Base-by-base conservation (phyloP, 2,888 invertebrate species). In the Blera fallax region DNA sequence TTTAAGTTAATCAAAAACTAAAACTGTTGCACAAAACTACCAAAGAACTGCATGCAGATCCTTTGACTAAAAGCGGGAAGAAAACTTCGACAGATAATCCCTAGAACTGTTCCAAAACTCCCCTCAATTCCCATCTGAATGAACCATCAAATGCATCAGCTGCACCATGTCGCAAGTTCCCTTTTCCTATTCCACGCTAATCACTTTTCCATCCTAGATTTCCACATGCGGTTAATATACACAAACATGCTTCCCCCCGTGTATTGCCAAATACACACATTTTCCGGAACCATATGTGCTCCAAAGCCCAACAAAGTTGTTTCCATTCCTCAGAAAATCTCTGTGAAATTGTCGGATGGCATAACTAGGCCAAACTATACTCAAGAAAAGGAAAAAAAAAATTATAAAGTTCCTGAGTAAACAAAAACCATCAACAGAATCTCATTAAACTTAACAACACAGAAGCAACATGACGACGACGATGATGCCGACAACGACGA, bases 291-390 rank as follows among this genome's bases (percentile, higher is more conserved):
- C 77, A 72, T 70, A 72, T 77, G 82, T 34, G 34, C 14, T 32
- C 14, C 16, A 73, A 52, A 43, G 29, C 58, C 56, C 54, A 40
- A 16, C 48, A n/a, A n/a, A n/a, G 34, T 62, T 54, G 52, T 52
- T 54, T 29, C 48, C 27, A 29, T 72, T 64, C 16, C 52, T 45
- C 34, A 24, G 4, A 24, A 34, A 58, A 64, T 60, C 14, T 43
- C 34, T 45, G 60, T 45, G 60, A 74, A 24, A 74, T 69, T 69
- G 67, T 24, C 52, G 77, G 50, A 16, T 14, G 43, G 16, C 18
- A 2, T 43, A 83, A 82, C 77, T 83, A 83, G 82, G 82, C 65
- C 82, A 83, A 83, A 83, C 82, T 73, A 82, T 70, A 50, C 64
- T 70, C 21, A 79, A 79, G 52, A 45, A 48, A 62, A 84, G 14